Evolutionary conservation across 2,797 vertebrate species (phyloP).

Genomic region (Cephalopachus bancanus): DNA sequence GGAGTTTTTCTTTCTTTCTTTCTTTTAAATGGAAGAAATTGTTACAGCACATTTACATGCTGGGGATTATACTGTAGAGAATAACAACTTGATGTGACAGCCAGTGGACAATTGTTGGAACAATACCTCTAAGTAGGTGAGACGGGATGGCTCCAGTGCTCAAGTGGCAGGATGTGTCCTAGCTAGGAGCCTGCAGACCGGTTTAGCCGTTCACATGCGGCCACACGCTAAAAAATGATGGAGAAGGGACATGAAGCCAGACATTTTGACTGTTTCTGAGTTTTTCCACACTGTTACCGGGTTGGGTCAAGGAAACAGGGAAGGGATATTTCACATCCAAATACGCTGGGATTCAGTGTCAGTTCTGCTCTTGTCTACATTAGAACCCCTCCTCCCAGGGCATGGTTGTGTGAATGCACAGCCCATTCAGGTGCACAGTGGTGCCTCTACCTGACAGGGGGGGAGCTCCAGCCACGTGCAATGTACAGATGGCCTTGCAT

Average conservation of each 20-base stretch:
- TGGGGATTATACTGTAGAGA: not conserved
- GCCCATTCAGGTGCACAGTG: not conserved
- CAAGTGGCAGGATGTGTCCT: not conserved
- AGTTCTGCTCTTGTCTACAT: not conserved
- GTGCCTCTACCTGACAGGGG: not conserved
- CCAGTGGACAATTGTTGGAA: not conserved
- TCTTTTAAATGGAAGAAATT: not conserved
- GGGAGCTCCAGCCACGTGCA: not conserved
- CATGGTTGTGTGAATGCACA: not conserved
- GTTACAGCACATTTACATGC: not conserved
- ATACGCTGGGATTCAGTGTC: not conserved
- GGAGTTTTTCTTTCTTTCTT: not conserved
- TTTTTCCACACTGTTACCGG: not conserved
- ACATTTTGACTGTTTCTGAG: not conserved
- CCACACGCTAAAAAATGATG: not conserved
- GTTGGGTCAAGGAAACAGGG: not conserved
- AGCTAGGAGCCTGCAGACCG: not conserved
- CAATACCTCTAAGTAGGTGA: not conserved
- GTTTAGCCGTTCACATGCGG: not conserved
- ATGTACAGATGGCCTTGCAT: not conserved
- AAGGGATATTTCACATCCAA: slow-evolving; percentile 12
- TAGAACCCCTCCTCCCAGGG: not conserved
- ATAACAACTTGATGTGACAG: not conserved
- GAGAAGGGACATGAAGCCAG: not conserved
- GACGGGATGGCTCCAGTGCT: too few species aligned